Conservation (phyloP, 23 tunicate species). For the Ascidia mentula region DNA sequence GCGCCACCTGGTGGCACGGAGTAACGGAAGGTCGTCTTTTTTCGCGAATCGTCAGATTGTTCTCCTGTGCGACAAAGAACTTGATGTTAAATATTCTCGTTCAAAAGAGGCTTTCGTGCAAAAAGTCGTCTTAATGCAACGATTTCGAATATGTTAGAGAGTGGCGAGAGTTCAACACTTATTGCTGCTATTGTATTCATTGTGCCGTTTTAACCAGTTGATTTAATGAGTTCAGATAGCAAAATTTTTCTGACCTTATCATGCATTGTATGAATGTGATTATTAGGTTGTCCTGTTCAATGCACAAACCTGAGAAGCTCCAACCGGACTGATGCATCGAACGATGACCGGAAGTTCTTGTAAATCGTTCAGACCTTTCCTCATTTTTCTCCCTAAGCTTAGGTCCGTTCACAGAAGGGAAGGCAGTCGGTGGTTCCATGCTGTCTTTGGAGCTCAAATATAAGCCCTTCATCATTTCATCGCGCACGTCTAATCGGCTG, state of each 20-base stretch:
- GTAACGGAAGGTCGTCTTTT: constrained; percentile 18
- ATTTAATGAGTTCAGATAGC: no score
- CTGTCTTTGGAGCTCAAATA: neutral
- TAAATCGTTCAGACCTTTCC: constrained; percentile 49
- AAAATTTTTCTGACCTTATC: no score
- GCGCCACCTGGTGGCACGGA: constrained; percentile 38
- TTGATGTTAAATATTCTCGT: no score
- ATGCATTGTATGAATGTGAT: no score
- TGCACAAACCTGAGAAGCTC: constrained; percentile 69
- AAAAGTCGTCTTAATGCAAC: no score
- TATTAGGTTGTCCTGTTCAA: no score
- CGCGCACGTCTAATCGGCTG: constrained; percentile 15
- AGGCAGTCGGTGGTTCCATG: neutral
- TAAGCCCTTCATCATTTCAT: neutral
- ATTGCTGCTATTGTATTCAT: no score
- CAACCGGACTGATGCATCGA: constrained; percentile 83
- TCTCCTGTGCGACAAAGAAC: constrained; percentile 19
- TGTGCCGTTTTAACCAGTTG: no score
- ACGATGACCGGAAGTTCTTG: constrained; percentile 58
- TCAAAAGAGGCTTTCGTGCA: no score
- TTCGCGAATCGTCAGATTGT: constrained; percentile 4
- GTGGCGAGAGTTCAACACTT: no score
- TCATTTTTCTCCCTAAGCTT: constrained; percentile 1
- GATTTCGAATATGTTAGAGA: no score
- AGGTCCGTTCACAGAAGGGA: constrained; percentile 7